Evolutionary conservation across 2,888 invertebrate species (phyloP), one percentile per base, ranked within the genome.

Genomic region (Cantharis lateralis): DNA sequence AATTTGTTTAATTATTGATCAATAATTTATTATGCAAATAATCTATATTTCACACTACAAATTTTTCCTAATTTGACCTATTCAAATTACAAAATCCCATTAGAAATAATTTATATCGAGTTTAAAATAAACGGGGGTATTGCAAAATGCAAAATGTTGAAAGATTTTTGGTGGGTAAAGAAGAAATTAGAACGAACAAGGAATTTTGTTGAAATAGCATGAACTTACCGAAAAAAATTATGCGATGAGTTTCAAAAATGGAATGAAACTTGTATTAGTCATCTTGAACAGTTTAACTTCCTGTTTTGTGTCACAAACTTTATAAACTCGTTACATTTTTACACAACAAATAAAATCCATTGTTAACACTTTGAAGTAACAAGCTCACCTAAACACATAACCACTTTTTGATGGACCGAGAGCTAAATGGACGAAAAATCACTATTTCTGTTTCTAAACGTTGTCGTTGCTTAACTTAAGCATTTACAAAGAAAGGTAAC

Each of bases 401-500:
- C n/a, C 64, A 66, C 20, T 24, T 20, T 20, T 20, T 20, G 24
- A 66, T 70, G 16, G 16, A 62, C 15, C 32, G 70, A 28, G 62
- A 16, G 63, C 13, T 24, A 71, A 71, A 15, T 63, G 71, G 24
- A 71, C 20, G 71, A 16, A 71, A 16, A 62, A 15, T 26, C 28
- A 28, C 15, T 66, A 66, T 18, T 20, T 20, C 15, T 71, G 71
- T 28, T 71, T 24, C 20, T 66, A 70, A 73, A 71, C 76, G 70
- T 70, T 68, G 80, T 79, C 75, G 74, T 32, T 72, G 69, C 75
- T 79, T 79, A 69, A 48, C 64, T 66, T 69, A 62, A 15, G 76
- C 68, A 61, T 28, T 70, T 66, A 68, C 66, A 78, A 77, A 72
- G 79, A 79, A 81, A 80, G 80, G 80, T 76, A 78, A 74, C 81